Percentiles rank a stretch among this genome's conserved stretches.
These are phyloP conservation scores for Nomada fabriciana DNA, from an alignment of 2,888 invertebrate species.

Conservation along the genomic window DNA sequence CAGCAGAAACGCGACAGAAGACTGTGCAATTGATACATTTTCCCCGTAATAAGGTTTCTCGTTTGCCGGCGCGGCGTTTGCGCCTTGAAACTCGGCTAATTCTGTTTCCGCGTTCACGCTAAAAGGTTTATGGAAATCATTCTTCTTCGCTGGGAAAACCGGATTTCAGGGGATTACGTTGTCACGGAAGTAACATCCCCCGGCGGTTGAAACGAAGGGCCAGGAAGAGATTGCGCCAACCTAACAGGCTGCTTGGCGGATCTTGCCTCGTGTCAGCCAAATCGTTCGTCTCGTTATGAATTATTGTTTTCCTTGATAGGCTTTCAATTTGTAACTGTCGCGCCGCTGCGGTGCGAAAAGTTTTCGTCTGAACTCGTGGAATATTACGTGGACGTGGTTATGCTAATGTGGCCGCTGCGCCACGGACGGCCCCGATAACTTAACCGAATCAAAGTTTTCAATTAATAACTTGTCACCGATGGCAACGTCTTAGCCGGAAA, in stretches of 20 bases:
- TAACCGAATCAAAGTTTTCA: slow-evolving; percentile 67
- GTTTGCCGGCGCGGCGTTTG: slow-evolving; percentile 32
- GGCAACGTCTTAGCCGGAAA: slow-evolving; percentile 48
- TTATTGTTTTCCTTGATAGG: slow-evolving; percentile 52
- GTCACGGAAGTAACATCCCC: slow-evolving; percentile 65
- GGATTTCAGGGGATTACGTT: slow-evolving; percentile 68
- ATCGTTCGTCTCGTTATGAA: slow-evolving; percentile 50
- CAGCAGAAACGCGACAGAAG: background rate
- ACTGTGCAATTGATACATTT: slow-evolving; percentile 40
- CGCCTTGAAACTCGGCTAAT: slow-evolving; percentile 53
- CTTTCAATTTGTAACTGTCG: slow-evolving; percentile 51
- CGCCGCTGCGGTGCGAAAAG: slow-evolving; percentile 9
- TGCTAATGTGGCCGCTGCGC: slow-evolving; percentile 45
- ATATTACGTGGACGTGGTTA: slow-evolving; percentile 45
- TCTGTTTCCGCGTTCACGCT: slow-evolving; percentile 66
- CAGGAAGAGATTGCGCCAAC: background rate
- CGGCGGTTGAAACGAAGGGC: background rate
- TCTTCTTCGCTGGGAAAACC: slow-evolving; percentile 60
- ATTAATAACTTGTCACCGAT: slow-evolving; percentile 66
- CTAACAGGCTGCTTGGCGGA: slow-evolving; percentile 4
- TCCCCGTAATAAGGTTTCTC: slow-evolving; percentile 26
- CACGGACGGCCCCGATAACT: slow-evolving; percentile 42
- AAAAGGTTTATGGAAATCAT: slow-evolving; percentile 73
- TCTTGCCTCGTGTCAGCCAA: background rate
- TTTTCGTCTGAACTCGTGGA: slow-evolving; percentile 30